phyloP scores from a whole-genome alignment of 2,888 invertebrate species.

The Xestia c-nigrum region DNA sequence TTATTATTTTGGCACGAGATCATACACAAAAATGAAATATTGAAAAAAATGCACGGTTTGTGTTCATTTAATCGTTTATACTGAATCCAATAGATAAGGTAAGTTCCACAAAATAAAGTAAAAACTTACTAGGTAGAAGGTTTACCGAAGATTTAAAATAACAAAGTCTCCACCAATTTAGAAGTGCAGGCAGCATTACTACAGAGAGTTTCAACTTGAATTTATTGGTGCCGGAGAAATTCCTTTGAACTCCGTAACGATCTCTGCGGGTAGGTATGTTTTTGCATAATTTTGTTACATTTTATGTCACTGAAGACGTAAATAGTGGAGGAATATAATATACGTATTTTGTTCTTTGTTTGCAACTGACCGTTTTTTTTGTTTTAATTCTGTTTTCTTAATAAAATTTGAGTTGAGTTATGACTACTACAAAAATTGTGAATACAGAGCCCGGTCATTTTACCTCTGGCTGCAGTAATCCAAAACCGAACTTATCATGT shows the following conservation, averaged over 20 bases:
- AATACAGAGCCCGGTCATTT: background rate
- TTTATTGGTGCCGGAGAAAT: conserved; percentile 76
- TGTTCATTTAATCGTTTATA: background rate
- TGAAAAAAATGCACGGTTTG: background rate
- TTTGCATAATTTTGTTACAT: conserved; percentile 73
- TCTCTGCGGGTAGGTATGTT: conserved; percentile 66
- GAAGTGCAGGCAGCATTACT: conserved; percentile 67
- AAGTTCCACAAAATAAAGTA: background rate
- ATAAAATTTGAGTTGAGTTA: background rate
- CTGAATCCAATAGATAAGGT: background rate
- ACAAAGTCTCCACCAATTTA: conserved; percentile 62
- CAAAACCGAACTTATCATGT: background rate
- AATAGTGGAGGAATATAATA: conserved; percentile 15
- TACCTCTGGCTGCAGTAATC: background rate
- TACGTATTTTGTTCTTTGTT: background rate
- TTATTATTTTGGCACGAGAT: background rate
- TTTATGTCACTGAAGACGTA: conserved; percentile 60
- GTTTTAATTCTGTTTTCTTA: background rate
- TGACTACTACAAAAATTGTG: background rate
- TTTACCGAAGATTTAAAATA: conserved; percentile 44
- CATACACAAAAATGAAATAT: background rate
- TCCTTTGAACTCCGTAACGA: conserved; percentile 79
- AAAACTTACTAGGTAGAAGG: background rate
- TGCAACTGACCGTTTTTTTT: background rate
- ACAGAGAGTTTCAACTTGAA: conserved; percentile 69